A percentile compares a stretch with the other conserved stretches of the same genome.
Evolutionary conservation across 92 coral and sea anemone species (phyloP).

Genomic region (Meandrina meandrites): DNA sequence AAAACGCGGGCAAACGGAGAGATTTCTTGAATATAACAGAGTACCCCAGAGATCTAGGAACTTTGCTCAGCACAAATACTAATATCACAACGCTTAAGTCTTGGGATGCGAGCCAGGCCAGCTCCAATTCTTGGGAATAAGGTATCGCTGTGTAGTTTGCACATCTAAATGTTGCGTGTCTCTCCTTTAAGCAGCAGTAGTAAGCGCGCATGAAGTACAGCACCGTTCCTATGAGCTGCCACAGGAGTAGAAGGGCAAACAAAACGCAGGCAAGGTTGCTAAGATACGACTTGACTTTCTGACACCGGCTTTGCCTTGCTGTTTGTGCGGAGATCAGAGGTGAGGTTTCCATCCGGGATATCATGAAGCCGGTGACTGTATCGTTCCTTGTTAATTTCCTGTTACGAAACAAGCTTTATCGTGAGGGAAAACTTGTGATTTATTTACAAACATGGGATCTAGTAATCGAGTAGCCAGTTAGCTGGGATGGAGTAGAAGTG

Average conservation of each 20-base stretch:
- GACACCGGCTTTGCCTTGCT: neutral
- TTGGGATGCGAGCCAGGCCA: slow-evolving; percentile 49
- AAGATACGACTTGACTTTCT: neutral
- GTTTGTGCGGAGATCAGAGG: neutral
- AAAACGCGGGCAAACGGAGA: slow-evolving; percentile 49
- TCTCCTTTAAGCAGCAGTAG: slow-evolving; percentile 51
- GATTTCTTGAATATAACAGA: slow-evolving; percentile 20
- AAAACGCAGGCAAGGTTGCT: neutral
- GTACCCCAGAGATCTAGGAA: slow-evolving; percentile 55
- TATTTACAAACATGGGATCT: no score
- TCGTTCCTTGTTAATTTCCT: neutral
- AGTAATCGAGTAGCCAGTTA: no score
- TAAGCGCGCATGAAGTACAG: slow-evolving; percentile 48
- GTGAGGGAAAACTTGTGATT: neutral
- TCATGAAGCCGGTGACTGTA: no score
- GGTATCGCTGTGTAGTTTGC: slow-evolving; percentile 34
- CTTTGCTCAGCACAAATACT: neutral
- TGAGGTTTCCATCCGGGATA: neutral
- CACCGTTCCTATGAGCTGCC: slow-evolving; percentile 40
- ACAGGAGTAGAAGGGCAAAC: slow-evolving; percentile 31
- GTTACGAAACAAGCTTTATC: neutral
- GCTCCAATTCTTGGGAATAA: slow-evolving; percentile 54
- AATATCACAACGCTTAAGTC: slow-evolving; percentile 13
- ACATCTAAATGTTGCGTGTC: slow-evolving; percentile 48
- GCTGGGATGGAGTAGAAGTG: no score